These are phyloP conservation scores for Neodiprion pinetum DNA, from an alignment of 1,140 invertebrate genomes.

Conservation along the genomic window DNA sequence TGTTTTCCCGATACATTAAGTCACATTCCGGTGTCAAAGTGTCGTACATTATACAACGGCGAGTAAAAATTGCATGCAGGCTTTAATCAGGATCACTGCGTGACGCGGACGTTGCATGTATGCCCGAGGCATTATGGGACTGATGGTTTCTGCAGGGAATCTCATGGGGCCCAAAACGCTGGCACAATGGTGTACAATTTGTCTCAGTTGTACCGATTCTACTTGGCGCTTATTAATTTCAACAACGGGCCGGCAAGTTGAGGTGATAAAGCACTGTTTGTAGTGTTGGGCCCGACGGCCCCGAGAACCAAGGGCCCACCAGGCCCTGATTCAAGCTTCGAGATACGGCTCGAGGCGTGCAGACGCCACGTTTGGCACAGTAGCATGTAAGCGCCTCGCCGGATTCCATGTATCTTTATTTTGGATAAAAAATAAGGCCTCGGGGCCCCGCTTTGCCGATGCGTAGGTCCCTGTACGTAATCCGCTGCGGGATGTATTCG, in stretches of 20 bases:
- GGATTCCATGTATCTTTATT: constrained; percentile 6
- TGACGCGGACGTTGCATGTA: no score
- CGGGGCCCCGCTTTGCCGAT: no score
- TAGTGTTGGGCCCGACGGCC: not conserved
- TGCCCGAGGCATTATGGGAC: not conserved
- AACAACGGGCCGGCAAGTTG: constrained; percentile 8
- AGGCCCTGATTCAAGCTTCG: not conserved
- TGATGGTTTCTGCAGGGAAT: constrained; percentile 22
- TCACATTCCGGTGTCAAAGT: no score
- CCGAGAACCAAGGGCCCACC: not conserved
- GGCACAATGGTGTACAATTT: constrained; percentile 41
- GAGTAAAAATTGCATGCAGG: no score
- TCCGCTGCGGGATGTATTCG: no score
- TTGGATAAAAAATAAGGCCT: not conserved
- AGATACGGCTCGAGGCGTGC: not conserved
- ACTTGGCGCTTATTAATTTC: constrained; percentile 21
- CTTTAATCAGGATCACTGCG: no score
- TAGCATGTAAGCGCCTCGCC: not conserved
- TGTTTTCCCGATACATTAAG: no score
- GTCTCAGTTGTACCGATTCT: constrained; percentile 19
- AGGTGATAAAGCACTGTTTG: constrained; percentile 11
- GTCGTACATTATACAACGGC: no score
- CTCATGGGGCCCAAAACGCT: constrained; percentile 16
- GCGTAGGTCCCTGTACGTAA: no score
- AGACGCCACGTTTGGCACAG: constrained; percentile 4